phyloP scores from a whole-genome alignment of 2,797 vertebrate species.

The Alauda arvensis region DNA sequence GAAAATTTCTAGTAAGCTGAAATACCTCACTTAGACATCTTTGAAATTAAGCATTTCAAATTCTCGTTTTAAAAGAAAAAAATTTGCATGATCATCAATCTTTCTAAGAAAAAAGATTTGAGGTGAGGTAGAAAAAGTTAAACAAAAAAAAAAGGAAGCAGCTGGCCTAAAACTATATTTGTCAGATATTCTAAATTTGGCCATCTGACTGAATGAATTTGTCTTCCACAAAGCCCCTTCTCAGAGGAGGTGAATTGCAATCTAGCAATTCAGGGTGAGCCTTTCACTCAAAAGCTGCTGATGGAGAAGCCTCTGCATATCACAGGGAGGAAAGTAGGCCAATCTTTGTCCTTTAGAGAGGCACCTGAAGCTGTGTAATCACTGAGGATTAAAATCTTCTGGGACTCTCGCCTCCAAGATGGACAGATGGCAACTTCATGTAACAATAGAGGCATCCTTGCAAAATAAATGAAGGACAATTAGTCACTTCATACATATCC shows the following conservation, averaged over 20 bases:
- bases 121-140: background rate
- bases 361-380: background rate
- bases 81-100: background rate
- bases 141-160: background rate
- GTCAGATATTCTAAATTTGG: constrained; percentile 9
- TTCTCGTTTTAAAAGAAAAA: background rate
- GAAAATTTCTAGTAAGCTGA: background rate
- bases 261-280: background rate
- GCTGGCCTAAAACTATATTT: constrained; percentile 2
- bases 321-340: constrained; percentile 1
- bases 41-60: background rate
- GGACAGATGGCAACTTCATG: background rate
- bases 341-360: background rate
- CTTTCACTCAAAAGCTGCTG: background rate
- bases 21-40: background rate
- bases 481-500: background rate
- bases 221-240: background rate
- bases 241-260: background rate
- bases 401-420: background rate
- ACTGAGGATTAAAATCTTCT: constrained; percentile 10
- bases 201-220: background rate
- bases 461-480: constrained; percentile 10
- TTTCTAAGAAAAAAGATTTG: background rate
- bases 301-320: background rate
- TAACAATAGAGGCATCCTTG: constrained; percentile 3